Evolutionary conservation across 1,140 invertebrate genomes (phyloP), one percentile per base, ranked within the genome.

Genomic region (Pogonus chalceus): DNA sequence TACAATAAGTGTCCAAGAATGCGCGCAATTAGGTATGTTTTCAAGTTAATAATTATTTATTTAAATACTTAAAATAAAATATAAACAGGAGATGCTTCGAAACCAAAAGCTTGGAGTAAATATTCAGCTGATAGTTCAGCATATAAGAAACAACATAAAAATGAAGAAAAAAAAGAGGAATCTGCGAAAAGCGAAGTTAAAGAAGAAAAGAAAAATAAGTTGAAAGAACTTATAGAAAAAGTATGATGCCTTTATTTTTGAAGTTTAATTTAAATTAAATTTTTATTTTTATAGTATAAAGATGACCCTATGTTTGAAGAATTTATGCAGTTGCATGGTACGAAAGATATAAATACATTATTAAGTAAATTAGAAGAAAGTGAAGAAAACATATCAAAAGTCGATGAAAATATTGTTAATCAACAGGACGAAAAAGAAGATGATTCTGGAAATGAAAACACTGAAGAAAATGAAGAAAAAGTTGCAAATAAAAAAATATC

Each of bases 81-180:
- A 59, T 58, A 66, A 64, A 58, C 53, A 78, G 87, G 88, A 10
- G 86, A 91, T 73, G 68, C 77, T 20, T 80, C 78, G 35, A 95
- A 94, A 72, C 88, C 90, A n/a, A 82, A 87, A 72, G 78, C 90
- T 1, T 94, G 90, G 90, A 95, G 90, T 68, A 88, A 90, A 75
- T 83, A 90, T 75, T 78, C 88, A 3, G 59, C 75, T 16, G 86
- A 90, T 56, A 87, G 82, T 68, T 75, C 77, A 57, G 74, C 76
- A 16, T 76, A 76, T 63, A 78, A 82, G 63, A 79, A 80, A 67
- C 56, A 69, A 37, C 69, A 80, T 63, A 50, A 58, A 39, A 53
- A 56, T 23, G 58, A 62, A 23, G 56, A 63, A 2, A 52, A 58
- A 69, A 57, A 53, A 57, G 35, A 60, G 60, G 53, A 65, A 66